Conservation (phyloP, 2,888 invertebrate species). For the Lapara coniferarum region DNA sequence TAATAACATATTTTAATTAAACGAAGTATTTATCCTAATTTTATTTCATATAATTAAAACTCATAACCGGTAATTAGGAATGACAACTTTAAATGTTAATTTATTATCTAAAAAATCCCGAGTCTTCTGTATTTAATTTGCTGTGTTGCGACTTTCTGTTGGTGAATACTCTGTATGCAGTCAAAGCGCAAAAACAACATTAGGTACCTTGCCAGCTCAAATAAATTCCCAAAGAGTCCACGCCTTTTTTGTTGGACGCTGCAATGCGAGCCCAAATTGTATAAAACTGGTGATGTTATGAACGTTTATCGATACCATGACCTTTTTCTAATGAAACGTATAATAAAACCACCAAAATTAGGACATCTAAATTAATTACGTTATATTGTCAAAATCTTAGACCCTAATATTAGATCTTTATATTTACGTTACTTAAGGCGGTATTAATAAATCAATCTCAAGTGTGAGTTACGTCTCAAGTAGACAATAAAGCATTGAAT, state of each 20-base stretch:
- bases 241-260: conserved; percentile 63
- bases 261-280: conserved; percentile 60
- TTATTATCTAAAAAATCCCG: background rate
- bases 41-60: background rate
- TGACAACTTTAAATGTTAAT: background rate
- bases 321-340: background rate
- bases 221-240: conserved; percentile 74
- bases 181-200: conserved; percentile 62
- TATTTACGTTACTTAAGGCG: too few species aligned
- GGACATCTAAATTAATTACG: too few species aligned
- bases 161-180: conserved; percentile 29
- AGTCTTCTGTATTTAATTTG: background rate
- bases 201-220: conserved; percentile 51
- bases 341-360: too few species aligned
- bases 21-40: background rate
- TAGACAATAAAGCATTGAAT: too few species aligned
- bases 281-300: conserved; percentile 49
- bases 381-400: too few species aligned
- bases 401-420: too few species aligned
- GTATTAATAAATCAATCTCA: too few species aligned
- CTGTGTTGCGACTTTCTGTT: conserved; percentile 26
- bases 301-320: background rate
- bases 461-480: too few species aligned
- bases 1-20: too few species aligned
- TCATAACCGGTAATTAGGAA: too few species aligned